phyloP scores from a whole-genome alignment of 2,113 vertebrate genomes.

The Tauraco erythrolophus region DNA sequence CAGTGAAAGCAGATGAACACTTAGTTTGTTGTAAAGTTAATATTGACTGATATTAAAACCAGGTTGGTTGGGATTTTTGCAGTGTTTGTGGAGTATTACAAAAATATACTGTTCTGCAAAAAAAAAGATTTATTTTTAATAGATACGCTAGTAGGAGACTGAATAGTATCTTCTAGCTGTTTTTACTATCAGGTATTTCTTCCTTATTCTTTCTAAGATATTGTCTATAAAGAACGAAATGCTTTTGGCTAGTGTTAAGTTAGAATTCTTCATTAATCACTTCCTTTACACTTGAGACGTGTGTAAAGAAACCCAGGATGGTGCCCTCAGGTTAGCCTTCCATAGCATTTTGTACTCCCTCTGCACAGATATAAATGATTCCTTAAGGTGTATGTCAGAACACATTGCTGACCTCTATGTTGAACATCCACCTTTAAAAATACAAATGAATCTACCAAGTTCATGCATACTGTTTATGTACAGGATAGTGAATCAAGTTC shows the following conservation, averaged over 20 bases:
- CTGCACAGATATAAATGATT: neutral
- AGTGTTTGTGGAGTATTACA: neutral
- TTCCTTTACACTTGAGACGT: neutral
- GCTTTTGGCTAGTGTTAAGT: neutral
- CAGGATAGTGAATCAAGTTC: neutral
- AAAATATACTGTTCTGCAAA: neutral
- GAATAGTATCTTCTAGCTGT: neutral
- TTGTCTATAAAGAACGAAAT: neutral
- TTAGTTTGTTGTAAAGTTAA: neutral
- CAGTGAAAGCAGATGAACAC: neutral
- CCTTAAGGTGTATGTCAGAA: neutral
- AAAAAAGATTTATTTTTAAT: neutral
- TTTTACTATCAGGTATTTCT: neutral
- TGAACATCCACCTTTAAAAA: neutral
- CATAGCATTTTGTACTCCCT: neutral
- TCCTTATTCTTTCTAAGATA: neutral
- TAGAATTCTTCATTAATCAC: neutral
- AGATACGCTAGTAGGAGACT: neutral
- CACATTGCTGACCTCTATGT: neutral
- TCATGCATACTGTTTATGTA: neutral
- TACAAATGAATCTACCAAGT: neutral
- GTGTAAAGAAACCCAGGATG: neutral
- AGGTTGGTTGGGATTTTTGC: neutral
- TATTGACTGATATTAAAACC: neutral
- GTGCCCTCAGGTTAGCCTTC: neutral